These are phyloP conservation scores for Piprites chloris DNA, from an alignment of 2,113 vertebrate genomes.

Conservation along the genomic window DNA sequence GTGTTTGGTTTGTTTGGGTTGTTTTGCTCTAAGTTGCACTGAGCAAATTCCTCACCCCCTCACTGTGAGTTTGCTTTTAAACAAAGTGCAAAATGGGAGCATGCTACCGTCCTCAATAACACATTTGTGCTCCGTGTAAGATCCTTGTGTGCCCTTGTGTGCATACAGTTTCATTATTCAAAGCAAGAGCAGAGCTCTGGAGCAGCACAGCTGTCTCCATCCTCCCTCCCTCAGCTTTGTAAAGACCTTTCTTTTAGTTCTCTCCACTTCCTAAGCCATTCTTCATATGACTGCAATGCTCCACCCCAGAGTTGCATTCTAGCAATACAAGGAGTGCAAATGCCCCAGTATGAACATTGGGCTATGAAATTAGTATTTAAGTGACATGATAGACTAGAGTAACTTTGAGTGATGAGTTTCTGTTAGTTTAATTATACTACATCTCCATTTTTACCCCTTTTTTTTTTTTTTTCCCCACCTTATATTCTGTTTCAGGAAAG, in stretches of 20 bases:
- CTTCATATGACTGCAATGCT: neutral
- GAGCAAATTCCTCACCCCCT: neutral
- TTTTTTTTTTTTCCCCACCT: neutral
- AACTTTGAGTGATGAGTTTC: neutral
- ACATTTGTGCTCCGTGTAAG: neutral
- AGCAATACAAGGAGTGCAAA: neutral
- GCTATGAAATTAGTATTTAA: neutral
- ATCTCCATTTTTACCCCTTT: neutral
- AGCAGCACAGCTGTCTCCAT: neutral
- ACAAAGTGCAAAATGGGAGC: neutral
- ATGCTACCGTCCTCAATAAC: neutral
- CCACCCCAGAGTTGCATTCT: neutral
- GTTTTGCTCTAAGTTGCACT: neutral
- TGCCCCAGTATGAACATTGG: neutral
- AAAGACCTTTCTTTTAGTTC: neutral
- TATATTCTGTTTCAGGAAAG: neutral
- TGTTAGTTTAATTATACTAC: neutral
- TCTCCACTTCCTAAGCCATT: neutral
- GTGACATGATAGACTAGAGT: neutral
- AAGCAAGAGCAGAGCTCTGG: neutral
- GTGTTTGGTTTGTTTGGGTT: neutral
- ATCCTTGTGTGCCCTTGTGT: neutral
- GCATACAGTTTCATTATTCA: neutral
- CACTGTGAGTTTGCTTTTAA: neutral
- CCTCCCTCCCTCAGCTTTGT: neutral